Evolutionary conservation across 1,140 invertebrate species (phyloP).

Genomic region (Lordiphosa clarofinis): DNA sequence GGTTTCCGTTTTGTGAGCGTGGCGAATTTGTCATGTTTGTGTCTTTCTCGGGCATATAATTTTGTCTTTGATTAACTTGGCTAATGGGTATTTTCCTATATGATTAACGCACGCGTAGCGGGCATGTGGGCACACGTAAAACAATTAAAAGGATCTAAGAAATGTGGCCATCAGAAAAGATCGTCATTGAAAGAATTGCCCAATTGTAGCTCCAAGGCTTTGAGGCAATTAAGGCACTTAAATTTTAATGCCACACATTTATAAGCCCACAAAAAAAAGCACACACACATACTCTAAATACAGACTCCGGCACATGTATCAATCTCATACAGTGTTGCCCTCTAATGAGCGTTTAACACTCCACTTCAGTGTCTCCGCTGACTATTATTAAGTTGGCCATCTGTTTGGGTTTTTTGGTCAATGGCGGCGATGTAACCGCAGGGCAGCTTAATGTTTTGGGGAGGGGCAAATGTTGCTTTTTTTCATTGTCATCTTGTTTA

Average conservation of each 20-base stretch:
- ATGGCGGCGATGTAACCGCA: conserved; percentile 10
- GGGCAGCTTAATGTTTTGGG: conserved; percentile 1
- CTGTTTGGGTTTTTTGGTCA: conserved; percentile 24
- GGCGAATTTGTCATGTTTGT: conserved; percentile 2
- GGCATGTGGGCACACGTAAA: no score
- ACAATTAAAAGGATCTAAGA: conserved; percentile 5
- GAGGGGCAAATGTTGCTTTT: conserved; percentile 2
- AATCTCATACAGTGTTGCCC: conserved; percentile 9
- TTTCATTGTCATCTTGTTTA: neutral
- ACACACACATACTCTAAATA: neutral
- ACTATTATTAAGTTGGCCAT: conserved; percentile 56
- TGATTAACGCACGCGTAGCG: conserved; percentile 14
- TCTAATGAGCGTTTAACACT: conserved; percentile 19
- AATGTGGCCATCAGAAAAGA: no score
- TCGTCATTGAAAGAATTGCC: conserved; percentile 1
- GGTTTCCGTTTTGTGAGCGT: conserved; percentile 43
- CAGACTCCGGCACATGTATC: neutral
- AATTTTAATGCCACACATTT: conserved; percentile 6
- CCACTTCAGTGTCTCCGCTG: conserved; percentile 5
- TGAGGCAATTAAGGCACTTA: conserved; percentile 15
- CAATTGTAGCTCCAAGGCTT: conserved; percentile 3
- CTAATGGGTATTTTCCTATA: conserved; percentile 30
- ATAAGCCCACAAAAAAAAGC: neutral
- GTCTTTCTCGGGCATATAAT: conserved; percentile 28
- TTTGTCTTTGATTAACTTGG: conserved; percentile 35